Evolutionary conservation across 2,797 vertebrate genomes (phyloP), one percentile per base, ranked within the genome.

Genomic region (Uromys caudimaculatus): DNA sequence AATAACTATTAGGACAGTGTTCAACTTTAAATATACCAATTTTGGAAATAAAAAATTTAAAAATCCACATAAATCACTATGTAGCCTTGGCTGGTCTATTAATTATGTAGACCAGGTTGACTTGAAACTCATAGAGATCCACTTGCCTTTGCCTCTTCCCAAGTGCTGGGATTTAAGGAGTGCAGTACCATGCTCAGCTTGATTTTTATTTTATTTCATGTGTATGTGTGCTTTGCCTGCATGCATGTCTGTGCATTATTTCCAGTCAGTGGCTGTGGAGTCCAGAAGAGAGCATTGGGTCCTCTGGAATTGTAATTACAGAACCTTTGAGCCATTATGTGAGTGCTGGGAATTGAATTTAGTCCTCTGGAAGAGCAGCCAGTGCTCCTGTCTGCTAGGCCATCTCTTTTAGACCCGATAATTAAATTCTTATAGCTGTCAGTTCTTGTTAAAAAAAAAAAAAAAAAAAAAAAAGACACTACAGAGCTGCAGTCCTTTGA

Each of bases 1-100:
- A 99, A 99, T 99, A 99, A 99, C 99, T 99, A 99, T 99, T 99
- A 99, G 99, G 99, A 99, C 99, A 99, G 99, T 98, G 98, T 99
- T 99, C 99, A 3, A 29, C 38, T 89, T 76, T 77, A 76, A 77
- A 60, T 76, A 89, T 99, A 99, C 98, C 99, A 99, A 98, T 99
- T 98, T 98, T 98, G 98, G 98, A 67, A 50, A 67, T 85, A 67
- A 64, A n/a, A 79, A 19, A 52, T 27, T 29, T 29, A 47, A 47
- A 47, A 44, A 17, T 38, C 69, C 19, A 71, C 17, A 38, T 19
- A 19, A 32, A 44, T 62, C 38, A 62, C 16, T 32, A 32, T 32
- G 9, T 47, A 83, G 27, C 38, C 16, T 29, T 83, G 56, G 38
- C 24, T 44, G 8, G 24, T 29, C 58, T 62, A 38, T 62, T 82